Percentiles rank a stretch among this genome's conserved stretches.
Conservation (phyloP, 2,797 vertebrate species). For the Poecilia picta region DNA sequence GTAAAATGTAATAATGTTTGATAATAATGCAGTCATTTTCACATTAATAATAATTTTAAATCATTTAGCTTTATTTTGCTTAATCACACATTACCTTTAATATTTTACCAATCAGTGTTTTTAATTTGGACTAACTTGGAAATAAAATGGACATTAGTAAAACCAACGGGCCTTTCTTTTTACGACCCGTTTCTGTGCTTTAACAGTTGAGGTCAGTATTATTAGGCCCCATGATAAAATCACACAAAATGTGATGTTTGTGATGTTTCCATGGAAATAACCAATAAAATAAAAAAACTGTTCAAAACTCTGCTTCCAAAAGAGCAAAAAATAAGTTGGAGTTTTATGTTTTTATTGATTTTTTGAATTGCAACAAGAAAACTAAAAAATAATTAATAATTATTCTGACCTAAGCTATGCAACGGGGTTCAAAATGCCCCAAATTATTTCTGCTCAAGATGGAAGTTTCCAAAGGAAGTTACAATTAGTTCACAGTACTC, state of each 20-base stretch:
- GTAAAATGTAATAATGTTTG: neutral
- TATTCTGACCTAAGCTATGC: neutral
- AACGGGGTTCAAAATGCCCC: neutral
- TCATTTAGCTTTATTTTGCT: neutral
- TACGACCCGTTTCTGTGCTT: neutral
- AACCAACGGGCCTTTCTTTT: neutral
- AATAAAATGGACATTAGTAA: neutral
- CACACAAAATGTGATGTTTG: neutral
- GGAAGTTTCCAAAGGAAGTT: neutral
- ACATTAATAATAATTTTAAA: neutral
- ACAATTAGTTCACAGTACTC: neutral
- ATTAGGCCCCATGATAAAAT: neutral
- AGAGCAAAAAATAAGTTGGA: neutral
- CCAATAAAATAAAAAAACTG: neutral
- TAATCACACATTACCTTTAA: neutral
- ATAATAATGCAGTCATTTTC: neutral
- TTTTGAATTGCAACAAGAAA: neutral
- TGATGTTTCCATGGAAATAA: neutral
- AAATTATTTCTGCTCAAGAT: too few species aligned
- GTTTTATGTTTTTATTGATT: neutral
- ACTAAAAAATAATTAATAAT: neutral
- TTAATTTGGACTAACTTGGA: neutral
- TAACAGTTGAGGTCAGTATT: neutral
- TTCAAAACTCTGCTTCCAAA: neutral
- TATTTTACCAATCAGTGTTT: neutral